Evolutionary conservation across 2,113 vertebrate species (phyloP).

Genomic region (Malurus alboscapulatus): DNA sequence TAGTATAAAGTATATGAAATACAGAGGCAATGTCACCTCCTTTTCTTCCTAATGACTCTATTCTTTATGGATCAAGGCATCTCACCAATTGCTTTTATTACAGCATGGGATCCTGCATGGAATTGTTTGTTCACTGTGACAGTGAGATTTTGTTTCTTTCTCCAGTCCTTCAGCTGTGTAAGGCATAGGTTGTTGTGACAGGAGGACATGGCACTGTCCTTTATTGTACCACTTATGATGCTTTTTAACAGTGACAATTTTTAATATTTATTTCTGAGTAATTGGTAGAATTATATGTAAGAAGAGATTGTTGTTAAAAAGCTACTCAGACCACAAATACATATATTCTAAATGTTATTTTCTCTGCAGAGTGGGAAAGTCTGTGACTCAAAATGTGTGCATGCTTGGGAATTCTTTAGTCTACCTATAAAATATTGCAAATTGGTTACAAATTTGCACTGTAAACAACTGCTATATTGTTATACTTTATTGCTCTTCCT

Average conservation of each 20-base stretch:
- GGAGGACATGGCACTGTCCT: neutral
- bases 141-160: neutral
- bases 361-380: neutral
- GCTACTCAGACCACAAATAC: neutral
- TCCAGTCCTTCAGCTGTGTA: neutral
- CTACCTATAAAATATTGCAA: neutral
- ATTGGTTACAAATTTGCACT: neutral
- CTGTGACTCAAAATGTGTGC: neutral
- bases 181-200: neutral
- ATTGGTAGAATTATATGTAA: neutral
- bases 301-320: neutral
- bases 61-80: slow-evolving; percentile 14
- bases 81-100: slow-evolving; percentile 32
- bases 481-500: neutral
- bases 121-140: neutral
- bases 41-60: neutral
- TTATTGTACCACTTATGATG: neutral
- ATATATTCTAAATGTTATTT: neutral
- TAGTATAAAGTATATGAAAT: neutral
- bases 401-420: neutral
- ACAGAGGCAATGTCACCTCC: neutral
- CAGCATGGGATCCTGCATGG: neutral
- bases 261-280: neutral
- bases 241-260: neutral
- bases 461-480: neutral